These are phyloP conservation scores for Peromyscus melanophrys DNA, from an alignment of 2,797 vertebrate genomes.

Conservation along the genomic window DNA sequence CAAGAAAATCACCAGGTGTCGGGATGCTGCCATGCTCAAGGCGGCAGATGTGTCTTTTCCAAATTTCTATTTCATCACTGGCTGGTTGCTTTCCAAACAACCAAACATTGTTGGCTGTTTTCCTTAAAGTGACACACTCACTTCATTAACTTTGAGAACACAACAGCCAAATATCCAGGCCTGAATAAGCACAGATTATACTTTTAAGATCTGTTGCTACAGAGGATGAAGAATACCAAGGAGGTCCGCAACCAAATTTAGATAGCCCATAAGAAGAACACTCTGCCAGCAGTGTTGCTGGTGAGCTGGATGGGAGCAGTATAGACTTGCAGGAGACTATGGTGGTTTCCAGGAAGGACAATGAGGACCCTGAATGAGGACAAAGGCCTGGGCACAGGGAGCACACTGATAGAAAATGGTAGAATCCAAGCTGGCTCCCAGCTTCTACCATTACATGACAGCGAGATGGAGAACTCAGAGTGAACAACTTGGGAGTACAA, in stretches of 20 bases:
- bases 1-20: neutral
- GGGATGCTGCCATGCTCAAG: neutral
- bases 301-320: neutral
- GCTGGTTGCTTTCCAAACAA: neutral
- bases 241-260: neutral
- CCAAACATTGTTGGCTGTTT: neutral
- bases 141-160: neutral
- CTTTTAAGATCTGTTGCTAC: neutral
- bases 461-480: neutral
- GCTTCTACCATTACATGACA: neutral
- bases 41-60: neutral
- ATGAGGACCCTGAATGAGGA: neutral
- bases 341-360: neutral
- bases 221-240: neutral
- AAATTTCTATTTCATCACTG: neutral
- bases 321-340: neutral
- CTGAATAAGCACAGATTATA: neutral
- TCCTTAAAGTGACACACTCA: neutral
- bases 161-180: neutral
- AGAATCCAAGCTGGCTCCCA: neutral
- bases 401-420: neutral
- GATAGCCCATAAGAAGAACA: neutral
- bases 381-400: neutral
- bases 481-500: neutral
- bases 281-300: neutral